phyloP scores from a whole-genome alignment of 2,888 invertebrate species.

The Nasonovia ribisnigri region DNA sequence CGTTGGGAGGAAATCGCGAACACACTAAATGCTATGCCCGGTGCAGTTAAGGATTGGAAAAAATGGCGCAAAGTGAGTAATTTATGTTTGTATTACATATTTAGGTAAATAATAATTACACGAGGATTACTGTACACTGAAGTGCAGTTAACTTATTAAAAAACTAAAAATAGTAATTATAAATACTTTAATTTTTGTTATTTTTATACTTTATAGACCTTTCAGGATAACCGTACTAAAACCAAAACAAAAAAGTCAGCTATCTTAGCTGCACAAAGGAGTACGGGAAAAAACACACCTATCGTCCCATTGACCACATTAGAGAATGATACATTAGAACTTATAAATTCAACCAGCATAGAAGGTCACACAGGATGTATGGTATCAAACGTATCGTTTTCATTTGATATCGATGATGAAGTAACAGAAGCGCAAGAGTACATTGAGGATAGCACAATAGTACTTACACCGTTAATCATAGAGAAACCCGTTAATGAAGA shows the following conservation, averaged over 20 bases:
- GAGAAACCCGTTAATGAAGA: neutral
- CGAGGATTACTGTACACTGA: neutral
- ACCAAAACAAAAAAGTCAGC: constrained; percentile 3
- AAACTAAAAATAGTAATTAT: neutral
- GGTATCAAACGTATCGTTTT: neutral
- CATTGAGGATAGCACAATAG: no score
- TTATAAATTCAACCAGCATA: neutral
- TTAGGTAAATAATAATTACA: constrained; percentile 6
- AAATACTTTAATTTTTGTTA: no score
- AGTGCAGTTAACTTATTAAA: constrained; percentile 7
- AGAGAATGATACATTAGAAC: constrained; percentile 4
- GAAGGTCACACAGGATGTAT: neutral
- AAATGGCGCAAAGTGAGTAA: constrained; percentile 26
- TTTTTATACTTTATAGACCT: neutral
- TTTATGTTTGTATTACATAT: constrained; percentile 6
- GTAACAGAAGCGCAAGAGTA: neutral
- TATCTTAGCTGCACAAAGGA: neutral
- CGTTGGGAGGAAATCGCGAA: neutral
- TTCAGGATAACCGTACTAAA: constrained; percentile 3
- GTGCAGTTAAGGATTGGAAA: constrained; percentile 24
- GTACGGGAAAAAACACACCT: neutral
- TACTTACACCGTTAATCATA: neutral
- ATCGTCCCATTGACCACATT: neutral
- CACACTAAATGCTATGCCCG: constrained; percentile 19
- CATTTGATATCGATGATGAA: neutral